Evolutionary conservation across 1,140 invertebrate genomes (phyloP), one percentile per base, ranked within the genome.

Genomic region (Brachionus rotundiformis): DNA sequence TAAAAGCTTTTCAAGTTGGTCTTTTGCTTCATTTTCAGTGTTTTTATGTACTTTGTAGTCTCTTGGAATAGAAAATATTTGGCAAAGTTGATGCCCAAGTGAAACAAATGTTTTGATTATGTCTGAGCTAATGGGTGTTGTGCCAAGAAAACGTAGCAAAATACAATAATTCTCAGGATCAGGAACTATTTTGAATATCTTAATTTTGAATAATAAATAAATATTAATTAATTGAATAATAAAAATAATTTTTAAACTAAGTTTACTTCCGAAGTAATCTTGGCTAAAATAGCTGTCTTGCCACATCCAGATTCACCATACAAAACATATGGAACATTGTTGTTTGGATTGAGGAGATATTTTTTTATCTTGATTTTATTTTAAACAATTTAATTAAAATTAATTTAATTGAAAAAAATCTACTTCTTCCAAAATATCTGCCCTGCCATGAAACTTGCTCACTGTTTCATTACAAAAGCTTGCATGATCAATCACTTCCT

Each of bases 401-500:
- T 3, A 71, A 11, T 68, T 61, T 13, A 19, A 13, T 13, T 7
- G 1, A 19, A 54, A 54, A 54, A 54, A 49, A n/a, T n/a, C n/a
- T 54, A 54, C 47, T 23, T 54, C 19, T 4, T 23, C 0, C 8
- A 54, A 54, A 23, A 73, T 31, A 61, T 81, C 77, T 7, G 13
- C 13, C 5, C 82, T 54, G 10, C 77, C 82, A 49, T 83, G 82
- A 61, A 83, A 83, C 23, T 68, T 68, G 6, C 31, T 54, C 8
- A 33, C 63, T 27, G 54, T 65, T 49, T 71, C 27, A 33, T 81
- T 71, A 76, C 77, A 83, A 63, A 61, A 61, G 11, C 39, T 31
- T 1, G 80, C 31, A 68, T 83, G 82, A n/a, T 83, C 63, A 41
- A 83, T 25, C 6, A 82, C 61, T 47, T 82, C 82, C 23, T 59